A percentile compares a stretch with the other conserved stretches of the same genome.
Evolutionary conservation across 1,140 invertebrate genomes (phyloP).

Genomic region (Hycleus phaleratus): DNA sequence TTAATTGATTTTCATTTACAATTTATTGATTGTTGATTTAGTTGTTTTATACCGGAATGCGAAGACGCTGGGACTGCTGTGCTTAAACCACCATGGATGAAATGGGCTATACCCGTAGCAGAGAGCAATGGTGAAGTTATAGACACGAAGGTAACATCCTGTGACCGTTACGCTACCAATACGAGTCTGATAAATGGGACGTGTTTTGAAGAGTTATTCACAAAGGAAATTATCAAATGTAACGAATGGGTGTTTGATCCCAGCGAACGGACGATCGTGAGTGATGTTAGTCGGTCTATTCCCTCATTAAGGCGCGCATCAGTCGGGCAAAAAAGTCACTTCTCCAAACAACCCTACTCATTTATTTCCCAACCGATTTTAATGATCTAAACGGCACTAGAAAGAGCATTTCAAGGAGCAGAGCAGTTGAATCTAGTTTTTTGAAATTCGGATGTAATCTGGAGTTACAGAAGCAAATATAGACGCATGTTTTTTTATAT

Average conservation of each 20-base stretch:
- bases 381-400: no score
- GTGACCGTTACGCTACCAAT: conserved; percentile 29
- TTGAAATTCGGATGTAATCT: no score
- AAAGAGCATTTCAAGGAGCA: no score
- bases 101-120: conserved; percentile 40
- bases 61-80: conserved; percentile 36
- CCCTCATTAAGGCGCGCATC: no score
- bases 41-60: conserved; percentile 46
- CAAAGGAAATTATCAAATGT: conserved; percentile 35
- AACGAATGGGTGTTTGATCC: conserved; percentile 45
- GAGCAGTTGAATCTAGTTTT: no score
- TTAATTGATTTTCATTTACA: not conserved
- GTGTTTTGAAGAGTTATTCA: conserved; percentile 38
- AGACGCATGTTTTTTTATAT: no score
- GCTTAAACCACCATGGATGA: conserved; percentile 42
- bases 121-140: conserved; percentile 14
- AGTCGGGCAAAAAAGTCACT: no score
- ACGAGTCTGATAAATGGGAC: conserved; percentile 15
- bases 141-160: conserved; percentile 26
- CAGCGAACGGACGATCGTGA: conserved; percentile 48
- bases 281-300: conserved; percentile 40
- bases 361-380: no score
- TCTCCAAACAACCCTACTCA: no score
- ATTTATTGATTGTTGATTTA: not conserved
- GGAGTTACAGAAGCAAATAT: no score